A percentile compares a stretch with the other conserved stretches of the same genome.
Conservation (phyloP, 2,888 invertebrate genomes). For the Polyommatus icarus region DNA sequence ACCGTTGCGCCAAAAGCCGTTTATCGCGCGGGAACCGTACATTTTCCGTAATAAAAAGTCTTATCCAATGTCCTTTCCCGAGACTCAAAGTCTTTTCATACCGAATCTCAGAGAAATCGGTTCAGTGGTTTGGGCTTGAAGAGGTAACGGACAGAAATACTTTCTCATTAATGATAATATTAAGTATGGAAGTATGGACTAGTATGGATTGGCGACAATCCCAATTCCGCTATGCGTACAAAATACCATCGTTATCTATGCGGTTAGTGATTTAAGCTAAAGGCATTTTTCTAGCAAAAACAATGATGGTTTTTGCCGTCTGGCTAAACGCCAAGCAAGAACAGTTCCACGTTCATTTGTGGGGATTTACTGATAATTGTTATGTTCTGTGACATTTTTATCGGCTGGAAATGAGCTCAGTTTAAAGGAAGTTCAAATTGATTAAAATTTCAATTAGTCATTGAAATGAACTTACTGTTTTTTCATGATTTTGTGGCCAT, state of each 20-base stretch:
- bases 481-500: not conserved
- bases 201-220: not conserved
- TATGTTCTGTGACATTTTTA: conserved; percentile 21
- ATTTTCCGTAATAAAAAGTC: too few relatives aligned
- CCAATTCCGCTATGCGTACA: not conserved
- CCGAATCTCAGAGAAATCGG: too few relatives aligned
- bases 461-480: too few relatives aligned
- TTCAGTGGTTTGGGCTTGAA: too few relatives aligned
- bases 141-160: not conserved
- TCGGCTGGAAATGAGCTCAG: not conserved
- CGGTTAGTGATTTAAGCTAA: conserved; percentile 1
- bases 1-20: too few relatives aligned
- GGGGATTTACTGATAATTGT: conserved; percentile 25
- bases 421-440: not conserved
- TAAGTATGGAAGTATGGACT: too few relatives aligned
- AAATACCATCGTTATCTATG: not conserved
- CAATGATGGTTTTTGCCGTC: conserved; percentile 13
- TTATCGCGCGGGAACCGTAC: too few relatives aligned
- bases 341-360: conserved; percentile 11
- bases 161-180: too few relatives aligned
- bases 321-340: conserved; percentile 24
- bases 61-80: too few relatives aligned
- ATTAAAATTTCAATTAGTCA: not conserved
- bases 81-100: too few relatives aligned
- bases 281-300: conserved; percentile 8